Base-by-base conservation (phyloP, 1,140 invertebrate genomes). In the Diuraphis noxia region DNA sequence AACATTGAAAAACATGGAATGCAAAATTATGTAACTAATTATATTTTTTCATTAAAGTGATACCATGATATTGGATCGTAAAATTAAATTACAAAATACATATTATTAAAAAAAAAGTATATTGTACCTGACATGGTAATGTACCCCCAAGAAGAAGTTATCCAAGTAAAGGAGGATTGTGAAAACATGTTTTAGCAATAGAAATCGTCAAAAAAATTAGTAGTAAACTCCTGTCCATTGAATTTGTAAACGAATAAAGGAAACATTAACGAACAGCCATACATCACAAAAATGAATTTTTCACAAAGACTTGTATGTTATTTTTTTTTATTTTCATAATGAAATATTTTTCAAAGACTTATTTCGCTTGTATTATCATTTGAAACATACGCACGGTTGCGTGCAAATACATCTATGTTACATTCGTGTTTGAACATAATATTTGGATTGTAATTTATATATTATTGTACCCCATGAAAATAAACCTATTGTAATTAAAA, bases 361-460 rank as follows among this genome's bases (percentile, higher is more conserved):
- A 30, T 86, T 52, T 87, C 8, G 34, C 34, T 25, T 23, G 46
- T 30, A 87, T 87, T 87, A 52, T 38, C 85, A 36, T 52, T 46
- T 46, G 13, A 38, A 30, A 36, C 23, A 81, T 38, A 40, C 79
- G 23, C 56, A 84, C 10, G 36, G n/a, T 86, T 86, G 84, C 46
- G 46, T 52, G 41, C 85, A 8, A 23, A 87, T 36, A 23, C 30
- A 23, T 36, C 17, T 36, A 49, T 38, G 85, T 17, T 38, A 52
- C 85, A 87, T 87, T 87, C 85, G 85, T 87, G 85, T 56, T 38
- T 21, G 25, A n/a, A 87, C 85, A 87, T 87, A 87, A 87, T 87
- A 38, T 56, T 87, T 56, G 8, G 46, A 87, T 86, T 86, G 21
- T 86, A 46, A 85, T 46, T 82, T 82, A 85, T 49, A 34, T 46